Conservation (phyloP, 2,888 invertebrate species). For the Scaptomyza parva region DNA sequence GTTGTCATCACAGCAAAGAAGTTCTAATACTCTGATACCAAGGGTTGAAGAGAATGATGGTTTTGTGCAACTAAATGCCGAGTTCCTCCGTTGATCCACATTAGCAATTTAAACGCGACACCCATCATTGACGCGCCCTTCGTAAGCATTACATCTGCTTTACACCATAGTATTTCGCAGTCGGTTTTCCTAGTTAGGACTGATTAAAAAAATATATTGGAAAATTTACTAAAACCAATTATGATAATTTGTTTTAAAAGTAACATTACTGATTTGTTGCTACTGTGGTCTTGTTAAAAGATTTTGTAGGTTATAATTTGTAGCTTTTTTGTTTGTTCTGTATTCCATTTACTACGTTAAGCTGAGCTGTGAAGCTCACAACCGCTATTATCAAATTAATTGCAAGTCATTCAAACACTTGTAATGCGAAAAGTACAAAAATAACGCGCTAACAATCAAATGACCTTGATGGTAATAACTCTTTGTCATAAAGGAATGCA, state of each 20-base stretch:
- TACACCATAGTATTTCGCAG: too few species aligned
- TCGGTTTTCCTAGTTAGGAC: too few species aligned
- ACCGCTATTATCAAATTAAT: conserved; percentile 20
- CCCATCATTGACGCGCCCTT: too few species aligned
- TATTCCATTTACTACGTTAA: neutral
- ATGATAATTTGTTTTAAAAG: too few species aligned
- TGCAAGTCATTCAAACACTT: conserved; percentile 46
- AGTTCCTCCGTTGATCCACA: too few species aligned
- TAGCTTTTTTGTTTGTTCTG: conserved; percentile 4
- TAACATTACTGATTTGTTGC: too few species aligned
- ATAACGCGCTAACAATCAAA: conserved; percentile 32
- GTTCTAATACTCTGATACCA: neutral
- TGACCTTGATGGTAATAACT: conserved; percentile 81
- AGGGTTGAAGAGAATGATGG: neutral
- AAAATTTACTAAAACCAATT: too few species aligned
- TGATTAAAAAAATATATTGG: too few species aligned
- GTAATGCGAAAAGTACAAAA: conserved; percentile 31
- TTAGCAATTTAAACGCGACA: too few species aligned
- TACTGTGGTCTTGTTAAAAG: neutral
- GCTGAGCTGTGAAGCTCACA: conserved; percentile 23
- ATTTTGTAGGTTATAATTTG: conserved; percentile 21
- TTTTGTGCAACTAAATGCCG: neutral
- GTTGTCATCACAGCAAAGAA: conserved; percentile 1
- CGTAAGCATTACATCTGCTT: too few species aligned
- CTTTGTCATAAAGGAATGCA: conserved; percentile 76